Conservation (phyloP, 1,140 invertebrate genomes). For the Atta cephalotes region DNA sequence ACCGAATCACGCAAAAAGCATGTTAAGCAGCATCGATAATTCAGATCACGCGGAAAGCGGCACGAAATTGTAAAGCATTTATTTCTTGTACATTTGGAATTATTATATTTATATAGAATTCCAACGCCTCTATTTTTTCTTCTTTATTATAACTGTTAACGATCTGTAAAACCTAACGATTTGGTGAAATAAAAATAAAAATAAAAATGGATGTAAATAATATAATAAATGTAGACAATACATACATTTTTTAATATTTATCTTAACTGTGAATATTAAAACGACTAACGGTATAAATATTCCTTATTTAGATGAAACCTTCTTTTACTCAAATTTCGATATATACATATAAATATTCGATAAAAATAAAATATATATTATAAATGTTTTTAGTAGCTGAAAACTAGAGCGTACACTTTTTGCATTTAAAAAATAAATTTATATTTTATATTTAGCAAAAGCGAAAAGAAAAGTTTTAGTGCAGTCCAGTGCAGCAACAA, state of each 20-base stretch:
- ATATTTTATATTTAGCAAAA: too few relatives aligned
- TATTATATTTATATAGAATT: constrained; percentile 18
- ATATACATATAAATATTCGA: neutral
- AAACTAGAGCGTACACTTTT: too few relatives aligned
- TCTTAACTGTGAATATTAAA: neutral
- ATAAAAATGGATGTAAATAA: neutral
- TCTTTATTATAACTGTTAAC: neutral
- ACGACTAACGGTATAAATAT: neutral
- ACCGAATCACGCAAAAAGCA: constrained; percentile 41
- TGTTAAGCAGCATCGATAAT: constrained; percentile 30
- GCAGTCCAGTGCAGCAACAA: too few relatives aligned
- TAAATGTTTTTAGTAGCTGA: too few relatives aligned
- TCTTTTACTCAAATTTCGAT: constrained; percentile 5
- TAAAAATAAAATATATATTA: neutral
- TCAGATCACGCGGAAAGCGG: neutral
- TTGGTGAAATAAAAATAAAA: neutral
- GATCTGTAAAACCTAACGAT: neutral
- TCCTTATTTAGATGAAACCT: neutral
- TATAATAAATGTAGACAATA: neutral
- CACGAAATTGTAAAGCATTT: neutral
- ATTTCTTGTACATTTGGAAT: neutral
- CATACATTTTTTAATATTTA: neutral
- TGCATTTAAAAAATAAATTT: too few relatives aligned
- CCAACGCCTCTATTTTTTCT: neutral
- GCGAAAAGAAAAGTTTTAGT: too few relatives aligned